Base-by-base conservation (phyloP, 2,888 invertebrate species). In the Hirtodrosophila alboralis region DNA sequence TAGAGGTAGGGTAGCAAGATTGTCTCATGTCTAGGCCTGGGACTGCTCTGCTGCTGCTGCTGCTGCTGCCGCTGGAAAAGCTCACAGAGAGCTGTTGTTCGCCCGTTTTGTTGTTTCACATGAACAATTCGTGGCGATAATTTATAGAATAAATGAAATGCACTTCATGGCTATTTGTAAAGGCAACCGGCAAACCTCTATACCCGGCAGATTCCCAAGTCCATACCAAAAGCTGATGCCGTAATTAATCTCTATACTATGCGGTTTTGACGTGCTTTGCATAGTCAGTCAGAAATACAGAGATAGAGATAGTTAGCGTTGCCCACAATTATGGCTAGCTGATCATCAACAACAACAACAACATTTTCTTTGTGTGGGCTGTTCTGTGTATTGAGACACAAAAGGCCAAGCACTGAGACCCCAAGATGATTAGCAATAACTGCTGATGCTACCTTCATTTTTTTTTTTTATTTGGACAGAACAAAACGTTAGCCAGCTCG, bases 71-170 rank as follows among this genome's bases (percentile, higher is more conserved):
- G n/a, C 38, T 73, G 69, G 80, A 80, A 76, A 76, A 78, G 36
- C 76, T 71, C 43, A 45, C 28, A 38, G 23, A 34, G n/a, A n/a
- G n/a, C n/a, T n/a, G 44, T 18, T 48, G 41, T 28, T n/a, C n/a
- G n/a, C n/a, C n/a, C n/a, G n/a, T n/a, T n/a, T n/a, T 67, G 69
- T 36, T 52, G 83, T 83, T 85, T 77, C 84, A 86, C 75, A 75
- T 75, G 79, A 81, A 78, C 84, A 83, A 83, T 78, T 86, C 81
- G 81, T 86, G 81, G 81, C 75, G 81, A 86, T 86, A 77, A 83
- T 84, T 86, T 81, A 69, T 86, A 78, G 62, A 86, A 81, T 77
- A 84, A 80, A 86, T 84, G 81, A 76, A 81, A 80, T 86, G 81
- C 79, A 79, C 72, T 84, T 81, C 83, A 84, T 81, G 75, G 71